Conservation (phyloP, 2,113 vertebrate genomes). For the Amphilophus citrinellus region DNA sequence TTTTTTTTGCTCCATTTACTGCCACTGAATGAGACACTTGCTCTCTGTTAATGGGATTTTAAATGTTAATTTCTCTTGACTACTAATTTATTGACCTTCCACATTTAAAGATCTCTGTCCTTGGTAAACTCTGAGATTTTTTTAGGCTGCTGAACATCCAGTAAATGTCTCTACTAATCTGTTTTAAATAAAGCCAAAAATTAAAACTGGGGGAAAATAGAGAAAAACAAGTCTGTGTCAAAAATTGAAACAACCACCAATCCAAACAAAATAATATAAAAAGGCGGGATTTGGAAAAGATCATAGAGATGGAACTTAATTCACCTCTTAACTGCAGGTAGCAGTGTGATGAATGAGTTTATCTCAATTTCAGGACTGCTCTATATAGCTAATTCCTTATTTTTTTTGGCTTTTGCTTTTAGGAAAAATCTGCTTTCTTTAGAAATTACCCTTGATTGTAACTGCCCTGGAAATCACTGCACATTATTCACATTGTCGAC, state of each 20-base stretch:
- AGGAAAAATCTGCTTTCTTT: background rate
- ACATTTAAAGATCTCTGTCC: slow-evolving; percentile 21
- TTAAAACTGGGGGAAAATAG: background rate
- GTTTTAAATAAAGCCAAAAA: slow-evolving; percentile 7
- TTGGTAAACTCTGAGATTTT: slow-evolving; percentile 25
- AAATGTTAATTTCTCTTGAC: slow-evolving; percentile 54
- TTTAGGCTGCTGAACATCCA: slow-evolving; percentile 20
- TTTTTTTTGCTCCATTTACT: background rate
- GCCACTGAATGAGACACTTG: slow-evolving; percentile 22
- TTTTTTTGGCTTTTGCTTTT: background rate
- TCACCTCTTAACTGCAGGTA: slow-evolving; percentile 11
- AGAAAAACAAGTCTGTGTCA: background rate
- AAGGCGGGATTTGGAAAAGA: slow-evolving; percentile 19
- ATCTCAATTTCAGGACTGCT: slow-evolving; percentile 4
- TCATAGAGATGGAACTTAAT: slow-evolving; percentile 40
- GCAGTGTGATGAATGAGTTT: slow-evolving; percentile 14
- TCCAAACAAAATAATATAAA: slow-evolving; percentile 17
- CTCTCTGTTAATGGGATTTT: slow-evolving; percentile 34
- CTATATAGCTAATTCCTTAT: slow-evolving; percentile 16
- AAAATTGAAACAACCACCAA: background rate
- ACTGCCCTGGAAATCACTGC: background rate
- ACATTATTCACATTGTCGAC: slow-evolving; percentile 12
- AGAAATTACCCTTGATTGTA: background rate
- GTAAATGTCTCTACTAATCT: slow-evolving; percentile 37
- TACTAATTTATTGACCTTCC: slow-evolving; percentile 30